These are phyloP conservation scores for Nowickia ferox DNA, from an alignment of 2,888 invertebrate genomes.

Conservation along the genomic window DNA sequence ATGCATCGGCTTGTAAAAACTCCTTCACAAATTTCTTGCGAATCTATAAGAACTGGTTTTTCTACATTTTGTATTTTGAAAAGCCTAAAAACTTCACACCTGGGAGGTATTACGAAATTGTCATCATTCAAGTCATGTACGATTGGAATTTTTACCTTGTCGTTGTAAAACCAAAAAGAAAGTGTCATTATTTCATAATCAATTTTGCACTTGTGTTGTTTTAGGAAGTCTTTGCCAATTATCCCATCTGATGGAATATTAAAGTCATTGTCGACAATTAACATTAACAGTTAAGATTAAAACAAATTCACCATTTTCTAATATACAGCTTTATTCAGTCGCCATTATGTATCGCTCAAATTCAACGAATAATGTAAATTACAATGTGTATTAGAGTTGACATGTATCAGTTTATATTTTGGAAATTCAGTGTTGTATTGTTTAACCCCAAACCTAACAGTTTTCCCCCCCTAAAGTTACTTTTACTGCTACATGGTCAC, in stretches of 20 bases:
- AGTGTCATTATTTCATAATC: slow-evolving; percentile 13
- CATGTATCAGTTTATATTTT: too few relatives aligned
- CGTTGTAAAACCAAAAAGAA: slow-evolving; percentile 3
- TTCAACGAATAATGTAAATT: too few relatives aligned
- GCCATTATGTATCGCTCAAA: too few relatives aligned
- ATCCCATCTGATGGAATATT: slow-evolving; percentile 14
- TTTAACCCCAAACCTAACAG: neutral
- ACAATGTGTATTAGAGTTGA: too few relatives aligned
- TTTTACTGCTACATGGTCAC: too few relatives aligned
- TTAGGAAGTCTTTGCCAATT: slow-evolving; percentile 5
- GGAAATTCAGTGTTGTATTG: too few relatives aligned
- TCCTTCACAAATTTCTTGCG: slow-evolving; percentile 39
- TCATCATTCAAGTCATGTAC: slow-evolving; percentile 24
- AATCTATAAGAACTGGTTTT: slow-evolving; percentile 42
- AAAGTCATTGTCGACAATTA: neutral
- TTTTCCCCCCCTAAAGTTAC: neutral
- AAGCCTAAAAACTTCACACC: neutral
- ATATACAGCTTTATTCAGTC: too few relatives aligned
- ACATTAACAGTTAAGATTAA: too few relatives aligned
- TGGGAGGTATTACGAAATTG: slow-evolving; percentile 45
- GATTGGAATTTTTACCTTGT: slow-evolving; percentile 12
- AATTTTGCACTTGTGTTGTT: neutral
- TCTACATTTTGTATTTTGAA: slow-evolving; percentile 3
- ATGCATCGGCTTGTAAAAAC: neutral
- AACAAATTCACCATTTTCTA: too few relatives aligned